Evolutionary conservation across 2,888 invertebrate genomes (phyloP).

Genomic region (Cabera pusaria): DNA sequence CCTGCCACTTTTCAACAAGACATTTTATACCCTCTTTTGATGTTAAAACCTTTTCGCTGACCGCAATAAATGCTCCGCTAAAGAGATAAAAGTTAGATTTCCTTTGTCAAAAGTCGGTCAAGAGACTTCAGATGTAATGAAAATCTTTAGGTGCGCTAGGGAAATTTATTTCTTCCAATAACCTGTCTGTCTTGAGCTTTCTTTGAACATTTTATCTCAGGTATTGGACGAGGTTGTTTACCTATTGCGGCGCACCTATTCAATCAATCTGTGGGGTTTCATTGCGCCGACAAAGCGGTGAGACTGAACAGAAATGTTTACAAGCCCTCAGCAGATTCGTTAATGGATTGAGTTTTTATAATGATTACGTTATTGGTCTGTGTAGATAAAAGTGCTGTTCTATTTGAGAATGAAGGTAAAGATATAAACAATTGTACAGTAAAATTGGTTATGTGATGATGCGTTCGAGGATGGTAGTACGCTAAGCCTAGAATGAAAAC

Average conservation of each 20-base stretch:
- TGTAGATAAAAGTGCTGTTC: too few species aligned
- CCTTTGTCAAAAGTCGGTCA: conserved; percentile 67
- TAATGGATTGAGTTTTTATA: too few species aligned
- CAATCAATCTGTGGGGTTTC: conserved; percentile 27
- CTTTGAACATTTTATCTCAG: conserved; percentile 37
- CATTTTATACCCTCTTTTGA: conserved; percentile 55
- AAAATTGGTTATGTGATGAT: too few species aligned
- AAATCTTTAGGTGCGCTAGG: conserved; percentile 58
- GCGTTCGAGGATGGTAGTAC: too few species aligned
- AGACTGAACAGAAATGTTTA: conserved; percentile 28
- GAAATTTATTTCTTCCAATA: conserved; percentile 60
- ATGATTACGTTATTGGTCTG: background rate
- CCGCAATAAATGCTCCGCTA: conserved; percentile 70
- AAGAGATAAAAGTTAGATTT: conserved; percentile 70
- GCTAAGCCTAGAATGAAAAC: too few species aligned
- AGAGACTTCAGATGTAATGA: conserved; percentile 69
- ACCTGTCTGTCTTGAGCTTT: conserved; percentile 32
- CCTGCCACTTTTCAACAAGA: conserved; percentile 44
- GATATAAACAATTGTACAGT: too few species aligned
- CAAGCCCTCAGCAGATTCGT: conserved; percentile 9
- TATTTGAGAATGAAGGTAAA: too few species aligned
- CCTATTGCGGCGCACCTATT: conserved; percentile 29
- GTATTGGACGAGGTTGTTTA: conserved; percentile 31
- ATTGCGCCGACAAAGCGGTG: conserved; percentile 27
- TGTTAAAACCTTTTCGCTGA: conserved; percentile 60